Evolutionary conservation across 2,888 invertebrate genomes (phyloP).

Genomic region (Leucophora obtusa): DNA sequence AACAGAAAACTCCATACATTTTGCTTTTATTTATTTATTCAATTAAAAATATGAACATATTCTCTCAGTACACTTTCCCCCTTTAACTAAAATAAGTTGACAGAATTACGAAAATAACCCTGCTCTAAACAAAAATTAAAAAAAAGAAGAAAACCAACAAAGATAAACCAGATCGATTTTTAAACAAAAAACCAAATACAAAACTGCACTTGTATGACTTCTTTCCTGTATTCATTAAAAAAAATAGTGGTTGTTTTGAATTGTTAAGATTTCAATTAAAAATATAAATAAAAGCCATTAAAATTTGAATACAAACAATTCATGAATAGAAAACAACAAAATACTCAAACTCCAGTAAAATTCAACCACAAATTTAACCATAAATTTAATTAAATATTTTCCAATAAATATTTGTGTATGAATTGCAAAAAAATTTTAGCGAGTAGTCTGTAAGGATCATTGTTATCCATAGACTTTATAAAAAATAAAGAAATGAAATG

Average conservation of each 20-base stretch:
- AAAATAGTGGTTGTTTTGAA: background rate
- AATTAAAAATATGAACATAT: too few species aligned
- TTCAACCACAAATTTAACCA: background rate
- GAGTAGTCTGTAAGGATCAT: too few species aligned
- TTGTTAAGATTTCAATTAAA: background rate
- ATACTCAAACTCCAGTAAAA: background rate
- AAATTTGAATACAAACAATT: background rate
- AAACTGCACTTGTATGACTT: conserved; percentile 28
- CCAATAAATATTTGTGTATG: background rate
- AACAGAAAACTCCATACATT: too few species aligned
- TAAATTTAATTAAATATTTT: background rate
- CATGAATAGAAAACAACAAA: too few species aligned
- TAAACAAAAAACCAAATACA: background rate
- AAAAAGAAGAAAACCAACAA: background rate
- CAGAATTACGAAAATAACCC: background rate
- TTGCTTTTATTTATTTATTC: too few species aligned
- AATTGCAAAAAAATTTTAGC: too few species aligned
- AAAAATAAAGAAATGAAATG: too few species aligned
- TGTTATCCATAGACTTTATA: too few species aligned
- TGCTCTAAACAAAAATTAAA: background rate
- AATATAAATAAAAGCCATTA: background rate
- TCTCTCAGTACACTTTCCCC: background rate
- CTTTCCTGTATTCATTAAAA: background rate
- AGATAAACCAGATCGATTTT: background rate
- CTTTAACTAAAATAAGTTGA: background rate